Base-by-base conservation (phyloP, 2,113 vertebrate species). In the Dasypus novemcinctus region DNA sequence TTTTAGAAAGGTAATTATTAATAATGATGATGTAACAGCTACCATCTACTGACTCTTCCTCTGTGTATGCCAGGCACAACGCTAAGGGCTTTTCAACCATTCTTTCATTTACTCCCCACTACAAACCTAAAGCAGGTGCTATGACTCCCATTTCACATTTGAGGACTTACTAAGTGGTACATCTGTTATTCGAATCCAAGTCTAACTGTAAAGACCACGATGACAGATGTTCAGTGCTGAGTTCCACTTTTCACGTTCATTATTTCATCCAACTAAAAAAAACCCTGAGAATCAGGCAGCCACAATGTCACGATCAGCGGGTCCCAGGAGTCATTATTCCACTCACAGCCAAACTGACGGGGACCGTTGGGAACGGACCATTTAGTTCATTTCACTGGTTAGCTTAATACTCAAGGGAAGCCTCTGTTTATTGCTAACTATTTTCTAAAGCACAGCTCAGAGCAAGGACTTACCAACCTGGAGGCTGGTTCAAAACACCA, bases 381-480 rank as follows among this genome's bases (percentile, higher is more conserved):
- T 36, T 38, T 15, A 21, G 46, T 78, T 78, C 82, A 97, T 93
- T 93, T 81, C 72, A 90, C 92, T n/a, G 36, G 52, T 79, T 76
- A 49, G 78, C 14, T 63, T 80, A 8, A 9, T 57, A 41, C 4
- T 72, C 81, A 81, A 52, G 31, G n/a, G 57, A 61, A 90, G 29
- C 61, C 63, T 93, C 25, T 87, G 52, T 36, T 85, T 86, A 54
- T 2, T 61, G 79, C 82, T 87, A 84, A 74, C 9, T 29, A 76
- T 54, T 82, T 75, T 89, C 93, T 72, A 64, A 82, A 80, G 78
- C 66, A 46, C 88, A 27, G 94, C 25, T 66, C 36, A 66, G 36
- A 54, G 69, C n/a, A 91, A 49, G 90, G 64, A 79, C 82, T 90
- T 54, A 13, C 80, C 88, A 72, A 84, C 66, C 36, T n/a, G 36